These are phyloP conservation scores for Cyanoramphus novaezelandiae DNA, from an alignment of 2,113 vertebrate species.

Conservation along the genomic window DNA sequence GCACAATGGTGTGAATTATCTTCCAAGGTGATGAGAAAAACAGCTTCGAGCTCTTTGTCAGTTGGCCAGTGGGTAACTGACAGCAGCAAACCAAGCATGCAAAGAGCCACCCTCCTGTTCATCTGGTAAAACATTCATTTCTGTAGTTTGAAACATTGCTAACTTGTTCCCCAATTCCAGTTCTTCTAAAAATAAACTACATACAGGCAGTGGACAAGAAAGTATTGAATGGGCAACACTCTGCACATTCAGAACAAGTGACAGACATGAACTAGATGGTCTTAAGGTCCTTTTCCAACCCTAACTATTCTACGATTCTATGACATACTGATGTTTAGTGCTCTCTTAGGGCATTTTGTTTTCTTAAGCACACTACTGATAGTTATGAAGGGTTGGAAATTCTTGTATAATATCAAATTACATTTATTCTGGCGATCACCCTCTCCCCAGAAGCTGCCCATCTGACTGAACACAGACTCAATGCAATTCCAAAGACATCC, in stretches of 20 bases:
- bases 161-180: neutral
- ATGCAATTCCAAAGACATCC: neutral
- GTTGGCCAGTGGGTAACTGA: neutral
- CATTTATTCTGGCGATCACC: neutral
- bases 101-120: neutral
- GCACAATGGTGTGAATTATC: neutral
- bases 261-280: neutral
- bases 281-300: too few relatives aligned
- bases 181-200: neutral
- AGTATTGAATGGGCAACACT: neutral
- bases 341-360: neutral
- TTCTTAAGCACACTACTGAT: neutral
- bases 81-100: neutral
- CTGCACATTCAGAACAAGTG: neutral
- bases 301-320: too few relatives aligned
- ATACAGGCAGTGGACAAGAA: neutral
- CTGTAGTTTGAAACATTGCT: neutral
- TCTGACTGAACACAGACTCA: neutral
- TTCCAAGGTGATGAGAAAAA: neutral
- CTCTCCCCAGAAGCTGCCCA: neutral
- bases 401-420: neutral
- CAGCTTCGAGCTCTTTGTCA: neutral
- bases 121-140: neutral
- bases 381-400: neutral
- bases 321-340: neutral